phyloP scores from a whole-genome alignment of 2,113 vertebrate genomes.

The Panthera tigris region DNA sequence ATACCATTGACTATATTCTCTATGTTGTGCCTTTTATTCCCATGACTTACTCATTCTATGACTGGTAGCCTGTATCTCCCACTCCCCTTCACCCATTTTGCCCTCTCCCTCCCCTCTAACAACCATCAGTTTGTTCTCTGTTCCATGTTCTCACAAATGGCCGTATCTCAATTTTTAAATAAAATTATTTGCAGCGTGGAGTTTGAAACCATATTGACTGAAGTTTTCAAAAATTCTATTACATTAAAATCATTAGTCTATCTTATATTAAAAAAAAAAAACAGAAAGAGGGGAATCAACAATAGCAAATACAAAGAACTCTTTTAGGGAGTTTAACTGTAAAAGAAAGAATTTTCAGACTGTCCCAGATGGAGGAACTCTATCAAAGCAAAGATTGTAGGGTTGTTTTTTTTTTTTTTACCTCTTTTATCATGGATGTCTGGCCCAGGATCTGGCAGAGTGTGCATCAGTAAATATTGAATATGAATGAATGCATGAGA shows the following conservation, averaged over 20 bases:
- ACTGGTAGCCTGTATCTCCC: not conserved
- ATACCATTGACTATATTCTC: not conserved
- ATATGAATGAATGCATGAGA: not conserved
- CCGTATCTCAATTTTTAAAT: constrained; percentile 16
- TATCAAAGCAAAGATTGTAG: not conserved
- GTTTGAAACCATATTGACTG: not conserved
- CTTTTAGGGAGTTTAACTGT: not conserved
- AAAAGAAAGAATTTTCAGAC: constrained; percentile 6
- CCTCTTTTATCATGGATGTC: not conserved
- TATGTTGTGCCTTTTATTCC: not conserved
- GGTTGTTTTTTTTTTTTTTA: not conserved
- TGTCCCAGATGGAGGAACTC: not conserved
- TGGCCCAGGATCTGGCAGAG: not conserved
- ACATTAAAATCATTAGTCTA: constrained; percentile 10
- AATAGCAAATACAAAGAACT: not conserved
- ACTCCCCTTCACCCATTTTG: not conserved
- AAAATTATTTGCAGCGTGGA: constrained; percentile 32
- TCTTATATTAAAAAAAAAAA: not conserved
- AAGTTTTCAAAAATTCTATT: not conserved
- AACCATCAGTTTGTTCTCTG: not conserved
- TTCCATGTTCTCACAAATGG: not conserved
- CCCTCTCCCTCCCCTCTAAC: not conserved
- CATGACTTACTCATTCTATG: not conserved
- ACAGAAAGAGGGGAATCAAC: not conserved
- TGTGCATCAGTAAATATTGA: not conserved